Evolutionary conservation across 2,797 vertebrate species (phyloP).

Genomic region (Loris lydekkerianus): DNA sequence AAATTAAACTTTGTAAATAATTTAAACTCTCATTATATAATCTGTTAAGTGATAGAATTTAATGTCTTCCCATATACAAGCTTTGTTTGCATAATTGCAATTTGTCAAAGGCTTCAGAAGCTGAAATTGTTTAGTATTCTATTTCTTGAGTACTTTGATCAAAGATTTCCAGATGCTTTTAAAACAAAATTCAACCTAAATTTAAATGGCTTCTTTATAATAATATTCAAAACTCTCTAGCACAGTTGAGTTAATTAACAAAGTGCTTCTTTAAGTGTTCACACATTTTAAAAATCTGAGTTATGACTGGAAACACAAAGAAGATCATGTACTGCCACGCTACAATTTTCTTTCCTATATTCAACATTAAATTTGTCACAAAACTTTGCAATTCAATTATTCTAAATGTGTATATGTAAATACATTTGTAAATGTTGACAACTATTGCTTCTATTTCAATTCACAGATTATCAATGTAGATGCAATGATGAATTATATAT

Average conservation of each 20-base stretch:
- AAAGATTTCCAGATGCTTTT: constrained; percentile 61
- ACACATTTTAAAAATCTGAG: constrained; percentile 56
- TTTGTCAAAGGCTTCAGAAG: constrained; percentile 54
- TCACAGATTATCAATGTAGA: not conserved
- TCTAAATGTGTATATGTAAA: constrained; percentile 47
- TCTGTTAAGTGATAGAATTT: not conserved
- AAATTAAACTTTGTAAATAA: constrained; percentile 4
- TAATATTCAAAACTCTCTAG: constrained; percentile 20
- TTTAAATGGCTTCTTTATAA: constrained; percentile 27
- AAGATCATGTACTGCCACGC: not conserved
- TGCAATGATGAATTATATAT: constrained; percentile 16
- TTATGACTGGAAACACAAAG: constrained; percentile 38
- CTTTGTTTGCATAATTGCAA: constrained; percentile 44
- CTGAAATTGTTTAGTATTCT: not conserved
- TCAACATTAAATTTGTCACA: constrained; percentile 34
- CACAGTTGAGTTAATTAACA: constrained; percentile 56
- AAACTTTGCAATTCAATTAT: constrained; percentile 49
- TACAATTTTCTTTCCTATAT: constrained; percentile 14
- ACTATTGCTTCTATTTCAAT: constrained; percentile 32
- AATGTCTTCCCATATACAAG: not conserved
- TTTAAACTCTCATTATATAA: constrained; percentile 38
- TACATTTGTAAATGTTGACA: constrained; percentile 55
- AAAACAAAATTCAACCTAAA: constrained; percentile 64
- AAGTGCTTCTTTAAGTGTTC: constrained; percentile 36
- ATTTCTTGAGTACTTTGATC: constrained; percentile 56